Evolutionary conservation across 2,888 invertebrate genomes (phyloP).

Genomic region (Heteromurus nitidus): DNA sequence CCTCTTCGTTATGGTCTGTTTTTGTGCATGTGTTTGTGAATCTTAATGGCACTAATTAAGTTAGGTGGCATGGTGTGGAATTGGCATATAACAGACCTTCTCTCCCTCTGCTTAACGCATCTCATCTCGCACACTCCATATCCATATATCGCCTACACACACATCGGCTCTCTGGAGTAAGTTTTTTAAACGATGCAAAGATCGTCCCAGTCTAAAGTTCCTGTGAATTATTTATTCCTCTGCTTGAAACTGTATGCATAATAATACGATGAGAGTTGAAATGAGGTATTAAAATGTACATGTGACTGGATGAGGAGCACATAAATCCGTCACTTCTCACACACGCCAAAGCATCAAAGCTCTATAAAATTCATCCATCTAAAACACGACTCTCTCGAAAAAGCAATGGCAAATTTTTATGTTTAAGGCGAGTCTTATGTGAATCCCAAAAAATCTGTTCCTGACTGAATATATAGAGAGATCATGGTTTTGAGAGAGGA

Average conservation of each 20-base stretch:
- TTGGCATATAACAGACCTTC: neutral
- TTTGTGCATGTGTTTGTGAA: constrained; percentile 35
- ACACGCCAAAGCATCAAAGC: constrained; percentile 23
- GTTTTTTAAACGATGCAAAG: too few species aligned
- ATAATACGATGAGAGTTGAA: neutral
- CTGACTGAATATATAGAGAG: constrained; percentile 2
- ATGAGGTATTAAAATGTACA: neutral
- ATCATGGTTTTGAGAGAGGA: neutral
- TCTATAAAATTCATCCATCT: constrained; percentile 44
- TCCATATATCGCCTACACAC: too few species aligned
- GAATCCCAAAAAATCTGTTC: constrained; percentile 10
- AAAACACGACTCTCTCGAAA: neutral
- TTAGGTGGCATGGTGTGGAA: constrained; percentile 8
- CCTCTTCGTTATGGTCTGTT: too few species aligned
- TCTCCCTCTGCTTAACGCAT: neutral
- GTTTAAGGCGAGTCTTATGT: too few species aligned
- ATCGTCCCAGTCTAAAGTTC: too few species aligned
- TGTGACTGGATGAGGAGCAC: neutral
- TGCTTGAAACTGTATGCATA: constrained; percentile 19
- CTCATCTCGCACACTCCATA: neutral
- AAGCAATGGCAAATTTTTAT: neutral
- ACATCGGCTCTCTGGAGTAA: too few species aligned
- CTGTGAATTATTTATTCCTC: constrained; percentile 32
- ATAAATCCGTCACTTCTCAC: constrained; percentile 45
- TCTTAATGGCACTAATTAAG: constrained; percentile 55